phyloP scores from a whole-genome alignment of 2,113 vertebrate genomes.

The Sphaerodactylus townsendi region DNA sequence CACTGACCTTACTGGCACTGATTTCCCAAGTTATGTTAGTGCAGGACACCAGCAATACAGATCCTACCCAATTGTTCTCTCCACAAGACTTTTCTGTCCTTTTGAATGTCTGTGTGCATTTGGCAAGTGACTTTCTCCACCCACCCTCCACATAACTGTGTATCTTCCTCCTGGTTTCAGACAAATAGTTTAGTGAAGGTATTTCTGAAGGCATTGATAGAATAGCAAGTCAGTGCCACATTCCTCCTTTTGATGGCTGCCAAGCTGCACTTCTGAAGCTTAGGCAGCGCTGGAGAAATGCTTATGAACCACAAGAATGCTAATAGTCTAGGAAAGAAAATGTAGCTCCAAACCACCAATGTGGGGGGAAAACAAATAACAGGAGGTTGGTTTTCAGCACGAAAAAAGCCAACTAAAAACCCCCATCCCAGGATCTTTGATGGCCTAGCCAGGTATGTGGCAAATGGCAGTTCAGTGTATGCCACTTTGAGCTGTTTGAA shows the following conservation, averaged over 20 bases:
- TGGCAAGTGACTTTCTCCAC: neutral
- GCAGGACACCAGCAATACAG: neutral
- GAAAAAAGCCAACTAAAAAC: neutral
- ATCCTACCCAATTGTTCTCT: neutral
- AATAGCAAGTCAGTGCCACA: slow-evolving; percentile 22
- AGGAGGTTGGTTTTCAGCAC: slow-evolving; percentile 31
- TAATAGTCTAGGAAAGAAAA: slow-evolving; percentile 32
- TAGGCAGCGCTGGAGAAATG: slow-evolving; percentile 18
- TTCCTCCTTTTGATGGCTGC: slow-evolving; percentile 12
- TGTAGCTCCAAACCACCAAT: slow-evolving; percentile 24
- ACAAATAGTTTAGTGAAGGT: slow-evolving; percentile 19
- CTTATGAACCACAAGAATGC: slow-evolving; percentile 43
- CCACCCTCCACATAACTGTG: neutral
- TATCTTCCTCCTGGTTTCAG: neutral
- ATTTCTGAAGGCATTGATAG: slow-evolving; percentile 24
- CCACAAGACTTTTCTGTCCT: neutral
- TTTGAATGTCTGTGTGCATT: neutral
- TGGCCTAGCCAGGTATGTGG: neutral
- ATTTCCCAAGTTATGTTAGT: neutral
- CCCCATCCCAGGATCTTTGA: neutral
- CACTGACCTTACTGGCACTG: neutral
- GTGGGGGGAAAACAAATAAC: slow-evolving; percentile 11
- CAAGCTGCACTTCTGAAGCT: slow-evolving; percentile 11
- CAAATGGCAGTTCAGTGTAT: neutral
- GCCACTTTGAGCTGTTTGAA: too few species aligned